Evolutionary conservation across 2,888 invertebrate species (phyloP).

Genomic region (Brachypterus glaber): DNA sequence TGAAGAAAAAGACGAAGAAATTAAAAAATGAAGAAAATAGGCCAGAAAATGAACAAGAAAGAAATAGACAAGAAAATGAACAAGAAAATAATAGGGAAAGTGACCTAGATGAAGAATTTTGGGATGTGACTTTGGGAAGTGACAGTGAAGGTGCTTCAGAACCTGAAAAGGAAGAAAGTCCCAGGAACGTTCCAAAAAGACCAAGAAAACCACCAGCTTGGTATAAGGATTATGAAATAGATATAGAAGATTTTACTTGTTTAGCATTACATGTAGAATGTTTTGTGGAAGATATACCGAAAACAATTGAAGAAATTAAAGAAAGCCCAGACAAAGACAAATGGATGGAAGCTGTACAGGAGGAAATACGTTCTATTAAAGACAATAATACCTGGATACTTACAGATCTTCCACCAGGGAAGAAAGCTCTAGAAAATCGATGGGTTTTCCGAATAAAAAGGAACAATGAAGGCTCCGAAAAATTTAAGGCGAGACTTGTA

Average conservation of each 20-base stretch:
- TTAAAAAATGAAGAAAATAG: too few species aligned
- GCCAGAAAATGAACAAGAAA: too few species aligned
- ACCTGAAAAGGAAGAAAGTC: too few species aligned
- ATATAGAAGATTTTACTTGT: slow-evolving; percentile 5
- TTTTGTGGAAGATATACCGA: slow-evolving; percentile 15
- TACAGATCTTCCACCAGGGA: slow-evolving; percentile 13
- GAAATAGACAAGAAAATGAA: too few species aligned
- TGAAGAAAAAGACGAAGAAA: too few species aligned
- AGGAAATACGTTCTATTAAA: slow-evolving; percentile 19
- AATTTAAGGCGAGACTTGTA: slow-evolving; percentile 25
- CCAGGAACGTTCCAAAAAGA: too few species aligned
- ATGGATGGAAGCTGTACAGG: slow-evolving; percentile 19
- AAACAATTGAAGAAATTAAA: slow-evolving; percentile 10
- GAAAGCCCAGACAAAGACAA: slow-evolving; percentile 1
- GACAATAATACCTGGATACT: slow-evolving; percentile 21
- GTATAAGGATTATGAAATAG: too few species aligned
- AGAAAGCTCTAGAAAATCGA: slow-evolving; percentile 16
- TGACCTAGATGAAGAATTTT: too few species aligned
- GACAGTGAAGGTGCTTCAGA: too few species aligned
- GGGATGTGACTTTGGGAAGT: too few species aligned
- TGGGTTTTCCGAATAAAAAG: slow-evolving; percentile 22
- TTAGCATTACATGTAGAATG: slow-evolving; percentile 10
- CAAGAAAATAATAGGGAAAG: too few species aligned
- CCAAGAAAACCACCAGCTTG: too few species aligned
- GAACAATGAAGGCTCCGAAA: slow-evolving; percentile 15